Evolutionary conservation across 1,140 invertebrate genomes (phyloP), one percentile per base, ranked within the genome.

Genomic region (Caenorhabditis brenneri): DNA sequence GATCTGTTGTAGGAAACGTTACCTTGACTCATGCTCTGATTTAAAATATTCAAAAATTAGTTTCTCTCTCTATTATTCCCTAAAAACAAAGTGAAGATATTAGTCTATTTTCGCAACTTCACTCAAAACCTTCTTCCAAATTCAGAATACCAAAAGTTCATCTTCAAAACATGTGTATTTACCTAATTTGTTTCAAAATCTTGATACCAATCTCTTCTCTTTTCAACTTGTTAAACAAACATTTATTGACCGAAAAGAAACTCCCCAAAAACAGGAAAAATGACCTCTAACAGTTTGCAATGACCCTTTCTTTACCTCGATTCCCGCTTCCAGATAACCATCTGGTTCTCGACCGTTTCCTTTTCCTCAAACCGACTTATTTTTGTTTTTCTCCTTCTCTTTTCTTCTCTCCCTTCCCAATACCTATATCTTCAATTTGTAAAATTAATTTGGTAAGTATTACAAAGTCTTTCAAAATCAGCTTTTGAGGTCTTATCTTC

Each of bases 261-360:
- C 9, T 46, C 1, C 36, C 60, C 9, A n/a, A 24, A 42, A 74
- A 74, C 65, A 6, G 5, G 42, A 74, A 74, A 74, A 74, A 29
- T 74, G 65, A 74, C 36, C 65, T 74, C 65, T 74, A 74, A 46
- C 48, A 51, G 31, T 39, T 42, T 74, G 33, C 2, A 7, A 36
- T 24, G 27, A 33, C 22, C 65, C 31, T 53, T 27, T 29, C 31
- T 48, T 49, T 51, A 36, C 74, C 27, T 4, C n/a, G 39, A 24
- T 79, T 79, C 48, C 78, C 78, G 27, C 49, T 80, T 33, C 31
- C n/a, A 29, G 46, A 49, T 80, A 51, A 49, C 78, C 46, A 53
- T 80, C 78, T 49, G 39, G 15, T 29, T 80, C 48, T 49, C 24
- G 16, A 33, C 22, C 46, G 33, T 46, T 53, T 39, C 24, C 36